Evolutionary conservation across 1,140 invertebrate genomes (phyloP).

Genomic region (Acromyrmex echinatior): DNA sequence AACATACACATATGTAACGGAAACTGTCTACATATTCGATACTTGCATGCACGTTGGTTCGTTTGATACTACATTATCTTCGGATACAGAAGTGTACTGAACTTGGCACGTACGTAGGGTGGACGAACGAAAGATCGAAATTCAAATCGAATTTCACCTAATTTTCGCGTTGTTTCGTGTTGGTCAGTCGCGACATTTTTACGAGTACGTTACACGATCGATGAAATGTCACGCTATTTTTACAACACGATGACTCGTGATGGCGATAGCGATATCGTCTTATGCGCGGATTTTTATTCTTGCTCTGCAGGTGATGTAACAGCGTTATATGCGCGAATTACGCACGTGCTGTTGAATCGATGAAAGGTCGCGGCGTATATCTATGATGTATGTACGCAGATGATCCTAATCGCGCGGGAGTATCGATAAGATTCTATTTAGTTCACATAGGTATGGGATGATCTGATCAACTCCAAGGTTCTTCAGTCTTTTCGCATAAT

Average conservation of each 20-base stretch:
- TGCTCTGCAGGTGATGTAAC: slow-evolving; percentile 18
- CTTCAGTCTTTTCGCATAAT: no score
- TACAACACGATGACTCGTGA: slow-evolving; percentile 27
- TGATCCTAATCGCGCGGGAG: slow-evolving; percentile 17
- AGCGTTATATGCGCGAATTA: slow-evolving; percentile 9
- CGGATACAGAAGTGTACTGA: neutral
- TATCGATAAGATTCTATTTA: slow-evolving; percentile 26
- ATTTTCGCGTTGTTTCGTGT: slow-evolving; percentile 2
- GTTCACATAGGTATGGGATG: no score
- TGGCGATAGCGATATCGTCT: slow-evolving; percentile 37
- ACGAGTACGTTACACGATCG: slow-evolving; percentile 50
- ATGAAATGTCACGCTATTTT: slow-evolving; percentile 65
- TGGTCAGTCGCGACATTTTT: slow-evolving; percentile 30
- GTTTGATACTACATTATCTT: neutral
- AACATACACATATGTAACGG: neutral
- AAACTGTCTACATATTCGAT: neutral
- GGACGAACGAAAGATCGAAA: neutral
- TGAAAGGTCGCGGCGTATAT: slow-evolving; percentile 12
- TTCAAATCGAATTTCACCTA: neutral
- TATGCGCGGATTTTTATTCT: slow-evolving; percentile 22
- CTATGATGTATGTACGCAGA: neutral
- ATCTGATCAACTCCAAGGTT: no score
- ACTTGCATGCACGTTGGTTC: neutral
- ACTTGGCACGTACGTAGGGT: neutral
- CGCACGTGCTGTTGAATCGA: slow-evolving; percentile 21